phyloP scores from a whole-genome alignment of 2,888 invertebrate genomes.

The Chelonus formosanus region DNA sequence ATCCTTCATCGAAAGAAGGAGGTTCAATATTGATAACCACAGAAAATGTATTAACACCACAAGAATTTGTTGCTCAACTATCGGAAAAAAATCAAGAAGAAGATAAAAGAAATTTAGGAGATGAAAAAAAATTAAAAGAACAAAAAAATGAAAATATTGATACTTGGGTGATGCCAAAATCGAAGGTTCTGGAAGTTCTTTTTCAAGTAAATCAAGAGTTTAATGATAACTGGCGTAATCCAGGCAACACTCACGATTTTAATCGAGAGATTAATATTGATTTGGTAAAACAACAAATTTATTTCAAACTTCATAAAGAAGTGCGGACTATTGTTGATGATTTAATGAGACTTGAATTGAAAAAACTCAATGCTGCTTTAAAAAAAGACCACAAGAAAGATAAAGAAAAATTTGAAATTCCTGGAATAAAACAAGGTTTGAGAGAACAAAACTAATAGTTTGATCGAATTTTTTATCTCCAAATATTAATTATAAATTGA shows the following conservation, averaged over 20 bases:
- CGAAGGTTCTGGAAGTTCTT: conserved; percentile 43
- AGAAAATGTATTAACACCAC: conserved; percentile 62
- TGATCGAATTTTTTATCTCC: no score
- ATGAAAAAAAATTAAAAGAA: no score
- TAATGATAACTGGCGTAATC: conserved; percentile 69
- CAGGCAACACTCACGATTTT: conserved; percentile 64
- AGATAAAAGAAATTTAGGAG: no score
- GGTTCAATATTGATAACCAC: conserved; percentile 72
- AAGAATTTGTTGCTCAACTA: no score
- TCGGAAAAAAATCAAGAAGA: no score
- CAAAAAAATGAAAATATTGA: no score
- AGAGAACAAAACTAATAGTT: no score
- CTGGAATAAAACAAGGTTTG: neutral
- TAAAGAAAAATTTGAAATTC: conserved; percentile 39
- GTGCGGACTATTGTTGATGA: conserved; percentile 77
- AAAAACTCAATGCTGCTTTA: conserved; percentile 68
- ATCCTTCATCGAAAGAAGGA: conserved; percentile 77
- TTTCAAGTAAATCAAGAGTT: conserved; percentile 60
- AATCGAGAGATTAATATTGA: no score
- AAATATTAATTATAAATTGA: no score
- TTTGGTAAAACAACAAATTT: conserved; percentile 57
- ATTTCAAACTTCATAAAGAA: conserved; percentile 73
- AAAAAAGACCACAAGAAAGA: conserved; percentile 61
- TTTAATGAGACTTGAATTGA: conserved; percentile 71
- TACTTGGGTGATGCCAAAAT: conserved; percentile 54